phyloP scores from a whole-genome alignment of 2,888 invertebrate genomes.

The Papilio gigon region DNA sequence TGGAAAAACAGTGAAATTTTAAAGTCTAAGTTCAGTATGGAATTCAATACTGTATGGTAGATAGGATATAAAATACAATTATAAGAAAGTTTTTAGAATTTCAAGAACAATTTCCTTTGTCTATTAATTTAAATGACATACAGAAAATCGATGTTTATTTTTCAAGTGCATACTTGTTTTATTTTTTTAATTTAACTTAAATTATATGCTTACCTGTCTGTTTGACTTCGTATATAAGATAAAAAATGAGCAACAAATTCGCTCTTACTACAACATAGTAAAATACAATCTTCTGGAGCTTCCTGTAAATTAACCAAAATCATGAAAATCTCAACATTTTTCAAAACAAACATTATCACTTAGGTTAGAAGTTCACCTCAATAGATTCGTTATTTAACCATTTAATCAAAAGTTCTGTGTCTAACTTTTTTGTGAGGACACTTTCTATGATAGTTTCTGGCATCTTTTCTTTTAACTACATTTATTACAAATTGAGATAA shows the following conservation, averaged over 20 bases:
- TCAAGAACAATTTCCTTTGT: too few species aligned
- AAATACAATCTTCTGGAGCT: conserved; percentile 65
- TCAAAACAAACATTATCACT: conserved; percentile 44
- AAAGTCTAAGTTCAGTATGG: too few species aligned
- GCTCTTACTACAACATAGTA: conserved; percentile 66
- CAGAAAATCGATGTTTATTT: neutral
- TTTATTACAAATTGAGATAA: conserved; percentile 45
- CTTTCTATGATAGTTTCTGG: conserved; percentile 76
- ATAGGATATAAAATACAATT: too few species aligned
- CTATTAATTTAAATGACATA: neutral
- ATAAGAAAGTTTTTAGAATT: too few species aligned
- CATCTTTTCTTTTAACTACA: conserved; percentile 61
- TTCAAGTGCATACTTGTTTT: neutral
- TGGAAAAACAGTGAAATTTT: too few species aligned
- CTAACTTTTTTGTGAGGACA: conserved; percentile 72
- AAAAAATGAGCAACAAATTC: conserved; percentile 84
- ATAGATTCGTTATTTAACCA: conserved; percentile 73
- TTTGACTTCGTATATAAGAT: conserved; percentile 80
- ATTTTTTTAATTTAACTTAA: neutral
- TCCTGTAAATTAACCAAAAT: conserved; percentile 60
- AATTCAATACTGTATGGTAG: too few species aligned
- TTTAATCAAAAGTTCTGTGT: conserved; percentile 63
- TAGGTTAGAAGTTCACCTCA: conserved; percentile 71
- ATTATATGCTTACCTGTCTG: conserved; percentile 67
- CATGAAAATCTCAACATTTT: neutral